Evolutionary conservation across 2,888 invertebrate species (phyloP).

Genomic region (Agrotis ipsilon): DNA sequence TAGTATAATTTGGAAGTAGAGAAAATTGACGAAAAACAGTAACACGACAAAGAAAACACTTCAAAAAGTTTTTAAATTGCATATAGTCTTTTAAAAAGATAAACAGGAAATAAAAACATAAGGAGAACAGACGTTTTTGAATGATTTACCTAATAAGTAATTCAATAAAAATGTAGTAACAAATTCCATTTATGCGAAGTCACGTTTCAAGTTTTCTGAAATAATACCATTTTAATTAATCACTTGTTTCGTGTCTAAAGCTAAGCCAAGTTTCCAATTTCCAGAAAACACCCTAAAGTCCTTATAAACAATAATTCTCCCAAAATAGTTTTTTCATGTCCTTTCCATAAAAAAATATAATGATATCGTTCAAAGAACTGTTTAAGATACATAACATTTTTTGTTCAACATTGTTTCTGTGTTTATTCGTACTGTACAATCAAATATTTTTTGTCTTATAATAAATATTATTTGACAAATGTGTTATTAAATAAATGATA

Average conservation of each 20-base stretch:
- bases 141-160: too few species aligned
- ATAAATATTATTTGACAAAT: conserved; percentile 21
- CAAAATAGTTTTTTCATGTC: background rate
- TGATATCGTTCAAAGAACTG: too few species aligned
- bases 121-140: too few species aligned
- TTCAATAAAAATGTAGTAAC: too few species aligned
- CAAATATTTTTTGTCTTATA: background rate
- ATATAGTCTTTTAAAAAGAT: too few species aligned
- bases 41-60: background rate
- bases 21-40: background rate
- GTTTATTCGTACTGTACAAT: background rate
- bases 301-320: conserved; percentile 6
- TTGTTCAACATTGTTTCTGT: background rate
- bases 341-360: background rate
- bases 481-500: conserved; percentile 8
- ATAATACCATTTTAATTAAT: background rate
- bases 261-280: conserved; percentile 13
- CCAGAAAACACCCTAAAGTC: background rate
- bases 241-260: background rate
- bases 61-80: too few species aligned
- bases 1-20: background rate
- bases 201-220: background rate
- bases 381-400: background rate
- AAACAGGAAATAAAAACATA: too few species aligned
- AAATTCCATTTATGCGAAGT: too few species aligned